Evolutionary conservation across 2,113 vertebrate genomes (phyloP).

Genomic region (Hoplias malabaricus): DNA sequence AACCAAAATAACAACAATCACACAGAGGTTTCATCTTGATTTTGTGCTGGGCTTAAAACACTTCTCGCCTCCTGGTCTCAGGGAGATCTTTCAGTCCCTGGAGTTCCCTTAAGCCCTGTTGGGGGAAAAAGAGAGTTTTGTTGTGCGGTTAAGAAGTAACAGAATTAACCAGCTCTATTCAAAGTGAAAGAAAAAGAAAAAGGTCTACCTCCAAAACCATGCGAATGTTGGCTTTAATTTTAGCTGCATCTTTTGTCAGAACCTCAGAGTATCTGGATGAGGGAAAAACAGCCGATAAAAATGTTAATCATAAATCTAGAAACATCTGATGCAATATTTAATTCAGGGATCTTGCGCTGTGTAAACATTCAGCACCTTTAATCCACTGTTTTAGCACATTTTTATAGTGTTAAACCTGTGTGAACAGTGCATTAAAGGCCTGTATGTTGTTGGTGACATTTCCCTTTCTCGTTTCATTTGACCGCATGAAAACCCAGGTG

Average conservation of each 20-base stretch:
- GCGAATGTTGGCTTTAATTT: conserved; percentile 88
- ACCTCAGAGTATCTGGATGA: conserved; percentile 77
- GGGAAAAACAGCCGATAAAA: not conserved
- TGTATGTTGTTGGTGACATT: too few relatives aligned
- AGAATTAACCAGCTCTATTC: too few relatives aligned
- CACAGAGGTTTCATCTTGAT: not conserved
- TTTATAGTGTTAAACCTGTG: too few relatives aligned
- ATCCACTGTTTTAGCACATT: too few relatives aligned
- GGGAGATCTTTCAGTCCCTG: conserved; percentile 77
- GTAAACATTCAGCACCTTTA: too few relatives aligned
- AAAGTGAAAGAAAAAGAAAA: not conserved
- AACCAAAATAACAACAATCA: not conserved
- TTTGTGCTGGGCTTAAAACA: conserved; percentile 32
- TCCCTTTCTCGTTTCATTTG: too few relatives aligned
- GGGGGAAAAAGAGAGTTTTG: conserved; percentile 6
- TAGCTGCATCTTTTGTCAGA: conserved; percentile 84
- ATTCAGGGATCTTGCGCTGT: too few relatives aligned
- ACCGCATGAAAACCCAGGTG: too few relatives aligned
- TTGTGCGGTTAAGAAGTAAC: too few relatives aligned
- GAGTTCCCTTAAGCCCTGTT: conserved; percentile 83
- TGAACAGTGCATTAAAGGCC: too few relatives aligned
- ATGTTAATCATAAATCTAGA: not conserved
- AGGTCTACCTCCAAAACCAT: conserved; percentile 83
- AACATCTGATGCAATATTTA: too few relatives aligned
- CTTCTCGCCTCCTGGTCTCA: conserved; percentile 59